A percentile compares a stretch with the other conserved stretches of the same genome.
phyloP scores from a whole-genome alignment of 2,888 invertebrate genomes.

The Phalangium opilio region DNA sequence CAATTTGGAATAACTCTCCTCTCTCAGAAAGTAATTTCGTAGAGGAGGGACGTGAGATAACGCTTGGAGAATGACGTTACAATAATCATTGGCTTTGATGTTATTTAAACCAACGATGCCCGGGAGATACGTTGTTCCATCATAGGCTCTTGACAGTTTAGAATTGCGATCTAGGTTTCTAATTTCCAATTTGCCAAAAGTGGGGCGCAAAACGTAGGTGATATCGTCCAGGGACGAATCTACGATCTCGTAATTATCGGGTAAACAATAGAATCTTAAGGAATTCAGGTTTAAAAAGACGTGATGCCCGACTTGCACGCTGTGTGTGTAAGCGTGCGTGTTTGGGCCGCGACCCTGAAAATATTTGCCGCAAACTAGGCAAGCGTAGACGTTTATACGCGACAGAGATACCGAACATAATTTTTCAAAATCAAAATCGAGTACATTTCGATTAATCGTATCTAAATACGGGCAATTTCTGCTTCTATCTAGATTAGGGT shows the following conservation, averaged over 20 bases:
- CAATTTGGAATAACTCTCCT: conserved; percentile 74
- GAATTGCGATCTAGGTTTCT: conserved; percentile 57
- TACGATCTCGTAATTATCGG: conserved; percentile 98
- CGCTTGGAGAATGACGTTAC: conserved; percentile 95
- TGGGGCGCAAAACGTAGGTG: conserved; percentile 91
- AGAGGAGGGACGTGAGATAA: conserved; percentile 87
- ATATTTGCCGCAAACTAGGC: conserved; percentile 97
- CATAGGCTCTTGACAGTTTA: conserved; percentile 83
- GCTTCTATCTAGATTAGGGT: conserved; percentile 8
- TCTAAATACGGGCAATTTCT: conserved; percentile 80
- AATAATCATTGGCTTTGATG: conserved; percentile 99
- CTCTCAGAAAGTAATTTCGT: conserved; percentile 84
- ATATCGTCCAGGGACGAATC: conserved; percentile 96
- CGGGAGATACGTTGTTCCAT: conserved; percentile 89
- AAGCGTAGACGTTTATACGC: conserved; percentile 97
- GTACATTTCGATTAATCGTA: conserved; percentile 81
- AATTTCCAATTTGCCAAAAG: conserved; percentile 72
- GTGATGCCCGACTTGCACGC: conserved; percentile 93
- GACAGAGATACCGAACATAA: conserved; percentile 94
- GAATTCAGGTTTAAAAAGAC: conserved; percentile 94
- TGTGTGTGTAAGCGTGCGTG: conserved; percentile 98
- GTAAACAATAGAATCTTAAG: conserved; percentile 92
- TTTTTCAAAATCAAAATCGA: conserved; percentile 99
- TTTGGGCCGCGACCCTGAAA: conserved; percentile 84
- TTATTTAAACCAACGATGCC: conserved; percentile 97